Evolutionary conservation across 2,113 vertebrate species (phyloP), one percentile per base, ranked within the genome.

Genomic region (Mugil cephalus): DNA sequence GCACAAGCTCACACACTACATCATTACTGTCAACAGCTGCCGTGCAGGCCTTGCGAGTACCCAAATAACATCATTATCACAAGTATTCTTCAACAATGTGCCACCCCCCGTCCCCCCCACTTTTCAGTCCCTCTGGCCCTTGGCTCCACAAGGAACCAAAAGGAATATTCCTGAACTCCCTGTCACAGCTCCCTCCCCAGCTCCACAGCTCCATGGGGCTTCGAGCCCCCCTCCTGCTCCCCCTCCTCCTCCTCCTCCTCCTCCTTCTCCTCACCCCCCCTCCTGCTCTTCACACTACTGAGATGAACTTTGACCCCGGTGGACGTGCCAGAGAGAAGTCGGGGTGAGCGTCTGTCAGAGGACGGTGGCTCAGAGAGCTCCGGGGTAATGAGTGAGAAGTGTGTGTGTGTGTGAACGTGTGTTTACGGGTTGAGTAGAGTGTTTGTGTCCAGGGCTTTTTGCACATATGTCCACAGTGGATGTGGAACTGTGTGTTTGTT

Each of bases 11-110:
- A 78, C 80, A 79, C 87, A 88, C 83, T 87, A 87, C 87, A 91
- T 87, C 85, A 91, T 89, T 88, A 91, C 84, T 91, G 87, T 92
- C 89, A 89, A 89, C 90, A 90, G 89, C 91, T 92, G 91, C 87
- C 48, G 68, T 83, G 87, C 91, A 93, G 88, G 89, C 87, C 82
- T 62, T 42, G 63, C 70, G 42, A 84, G 76, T 78, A 81, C 77
- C 87, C 85, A 91, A 91, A 91, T 85, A 91, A 89, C 86, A 87
- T 92, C 87, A 91, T 91, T 91, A 92, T 88, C 86, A 85, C 80
- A 88, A 87, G 88, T 77, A 89, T 90, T 91, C 80, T 85, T 91
- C 78, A 92, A 90, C 88, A 87, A 76, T 45, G 73, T 86, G 79
- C 68, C 88, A 84, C 87, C 69, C n/a, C n/a, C n/a, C n/a, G n/a